phyloP scores from a whole-genome alignment of 37 sponge, comb jelly and placozoan genomes.

The Ianthella basta region DNA sequence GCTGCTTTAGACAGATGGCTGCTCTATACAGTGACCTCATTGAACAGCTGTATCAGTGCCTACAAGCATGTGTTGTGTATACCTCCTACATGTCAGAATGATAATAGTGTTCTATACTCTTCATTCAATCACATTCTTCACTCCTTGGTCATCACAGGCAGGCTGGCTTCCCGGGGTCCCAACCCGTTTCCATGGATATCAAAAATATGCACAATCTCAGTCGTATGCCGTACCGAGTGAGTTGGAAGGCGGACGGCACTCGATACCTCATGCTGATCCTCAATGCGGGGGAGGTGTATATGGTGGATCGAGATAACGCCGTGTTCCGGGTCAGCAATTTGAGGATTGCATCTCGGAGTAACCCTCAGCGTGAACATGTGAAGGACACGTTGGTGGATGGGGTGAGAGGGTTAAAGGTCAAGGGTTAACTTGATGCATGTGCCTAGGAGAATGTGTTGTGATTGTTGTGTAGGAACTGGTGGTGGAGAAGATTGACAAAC shows the following conservation, averaged over 20 bases:
- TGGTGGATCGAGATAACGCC: constrained; percentile 89
- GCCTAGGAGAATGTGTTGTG: not conserved
- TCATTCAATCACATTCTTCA: too few species aligned
- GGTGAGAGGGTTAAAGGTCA: constrained; percentile 42
- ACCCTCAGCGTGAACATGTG: constrained; percentile 44
- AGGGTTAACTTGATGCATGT: not conserved
- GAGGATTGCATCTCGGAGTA: constrained; percentile 63
- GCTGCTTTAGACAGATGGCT: too few species aligned
- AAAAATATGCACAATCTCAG: constrained; percentile 65
- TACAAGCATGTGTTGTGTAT: too few species aligned
- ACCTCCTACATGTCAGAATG: too few species aligned
- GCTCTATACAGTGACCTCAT: too few species aligned
- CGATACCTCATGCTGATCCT: constrained; percentile 90
- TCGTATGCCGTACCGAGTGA: constrained; percentile 86
- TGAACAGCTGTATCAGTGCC: too few species aligned
- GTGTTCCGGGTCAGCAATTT: constrained; percentile 69
- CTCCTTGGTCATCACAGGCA: not conserved
- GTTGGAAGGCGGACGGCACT: constrained; percentile 99
- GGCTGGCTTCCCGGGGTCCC: constrained; percentile 90
- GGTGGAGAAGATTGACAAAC: constrained; percentile 68
- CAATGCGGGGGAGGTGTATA: constrained; percentile 66
- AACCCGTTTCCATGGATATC: constrained; percentile 95
- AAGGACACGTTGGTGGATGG: constrained; percentile 87
- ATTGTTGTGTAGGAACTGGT: constrained; percentile 78
- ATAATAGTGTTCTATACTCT: too few species aligned